Conservation (phyloP, 2,888 invertebrate species). For the Limenitis camilla region DNA sequence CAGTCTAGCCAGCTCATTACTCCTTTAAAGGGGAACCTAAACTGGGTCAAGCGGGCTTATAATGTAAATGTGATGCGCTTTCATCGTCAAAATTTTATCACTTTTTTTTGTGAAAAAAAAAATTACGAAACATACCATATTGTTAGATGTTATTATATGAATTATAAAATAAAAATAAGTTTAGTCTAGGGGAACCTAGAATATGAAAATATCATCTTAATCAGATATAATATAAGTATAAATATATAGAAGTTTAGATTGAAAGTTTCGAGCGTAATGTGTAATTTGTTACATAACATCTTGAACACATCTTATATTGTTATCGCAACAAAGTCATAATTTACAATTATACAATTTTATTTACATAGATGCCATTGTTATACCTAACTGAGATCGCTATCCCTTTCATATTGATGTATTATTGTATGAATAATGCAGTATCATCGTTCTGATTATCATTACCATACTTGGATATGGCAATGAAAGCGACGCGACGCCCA, state of each 20-base stretch:
- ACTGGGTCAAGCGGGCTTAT: constrained; percentile 35
- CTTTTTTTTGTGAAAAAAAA: too few relatives aligned
- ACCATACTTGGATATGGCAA: constrained; percentile 22
- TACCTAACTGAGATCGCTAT: constrained; percentile 29
- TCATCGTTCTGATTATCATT: constrained; percentile 27
- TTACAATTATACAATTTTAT: not conserved
- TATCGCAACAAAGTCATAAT: too few relatives aligned
- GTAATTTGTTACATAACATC: too few relatives aligned
- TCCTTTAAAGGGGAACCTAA: constrained; percentile 35
- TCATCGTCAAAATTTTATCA: not conserved
- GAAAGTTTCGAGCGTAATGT: too few relatives aligned
- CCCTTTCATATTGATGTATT: constrained; percentile 43
- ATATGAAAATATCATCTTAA: too few relatives aligned
- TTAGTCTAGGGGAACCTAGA: too few relatives aligned
- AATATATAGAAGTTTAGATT: too few relatives aligned
- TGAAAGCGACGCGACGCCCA: constrained; percentile 27
- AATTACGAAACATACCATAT: too few relatives aligned
- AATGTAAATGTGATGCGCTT: not conserved
- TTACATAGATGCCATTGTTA: constrained; percentile 17
- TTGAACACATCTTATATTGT: too few relatives aligned
- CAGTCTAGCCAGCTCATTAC: constrained; percentile 41
- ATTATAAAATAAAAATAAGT: too few relatives aligned
- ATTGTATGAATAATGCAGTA: constrained; percentile 33
- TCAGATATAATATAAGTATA: too few relatives aligned
- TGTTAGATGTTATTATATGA: too few relatives aligned